Percentiles rank a stretch among this genome's conserved stretches.
phyloP scores from a whole-genome alignment of 2,888 invertebrate species.

The Sphaeridia pumilis region DNA sequence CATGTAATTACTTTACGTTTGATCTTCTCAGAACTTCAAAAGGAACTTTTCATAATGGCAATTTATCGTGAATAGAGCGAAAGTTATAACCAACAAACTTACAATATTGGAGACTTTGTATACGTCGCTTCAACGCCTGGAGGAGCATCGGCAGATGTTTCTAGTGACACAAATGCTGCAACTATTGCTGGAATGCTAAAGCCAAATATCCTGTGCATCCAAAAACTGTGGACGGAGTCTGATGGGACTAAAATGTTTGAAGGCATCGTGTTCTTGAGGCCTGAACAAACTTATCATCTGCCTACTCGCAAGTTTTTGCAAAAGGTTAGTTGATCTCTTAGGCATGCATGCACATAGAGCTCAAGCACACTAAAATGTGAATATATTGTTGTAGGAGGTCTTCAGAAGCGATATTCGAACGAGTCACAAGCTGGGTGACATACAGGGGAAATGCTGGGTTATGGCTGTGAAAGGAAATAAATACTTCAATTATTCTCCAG shows the following conservation, averaged over 20 bases:
- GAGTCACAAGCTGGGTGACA: slow-evolving; percentile 68
- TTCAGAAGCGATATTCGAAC: slow-evolving; percentile 87
- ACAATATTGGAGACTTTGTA: slow-evolving; percentile 79
- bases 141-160: slow-evolving; percentile 5
- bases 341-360: not conserved
- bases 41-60: not conserved
- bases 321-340: slow-evolving; percentile 43
- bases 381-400: slow-evolving; percentile 60
- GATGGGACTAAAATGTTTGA: slow-evolving; percentile 76
- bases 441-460: slow-evolving; percentile 80
- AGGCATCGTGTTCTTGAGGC: slow-evolving; percentile 82
- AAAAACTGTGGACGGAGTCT: slow-evolving; percentile 74
- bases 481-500: slow-evolving; percentile 79
- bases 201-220: slow-evolving; percentile 71
- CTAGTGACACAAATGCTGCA: slow-evolving; percentile 4
- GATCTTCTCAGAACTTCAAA: too few relatives aligned
- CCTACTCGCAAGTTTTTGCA: slow-evolving; percentile 90
- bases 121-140: slow-evolving; percentile 50
- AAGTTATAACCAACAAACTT: slow-evolving; percentile 63
- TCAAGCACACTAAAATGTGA: not conserved
- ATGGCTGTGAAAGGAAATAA: slow-evolving; percentile 72
- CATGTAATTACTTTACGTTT: too few relatives aligned
- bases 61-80: too few relatives aligned
- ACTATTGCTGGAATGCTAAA: slow-evolving; percentile 46
- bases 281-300: slow-evolving; percentile 91